phyloP scores from a whole-genome alignment of 2,113 vertebrate genomes.

The Crotophaga sulcirostris region DNA sequence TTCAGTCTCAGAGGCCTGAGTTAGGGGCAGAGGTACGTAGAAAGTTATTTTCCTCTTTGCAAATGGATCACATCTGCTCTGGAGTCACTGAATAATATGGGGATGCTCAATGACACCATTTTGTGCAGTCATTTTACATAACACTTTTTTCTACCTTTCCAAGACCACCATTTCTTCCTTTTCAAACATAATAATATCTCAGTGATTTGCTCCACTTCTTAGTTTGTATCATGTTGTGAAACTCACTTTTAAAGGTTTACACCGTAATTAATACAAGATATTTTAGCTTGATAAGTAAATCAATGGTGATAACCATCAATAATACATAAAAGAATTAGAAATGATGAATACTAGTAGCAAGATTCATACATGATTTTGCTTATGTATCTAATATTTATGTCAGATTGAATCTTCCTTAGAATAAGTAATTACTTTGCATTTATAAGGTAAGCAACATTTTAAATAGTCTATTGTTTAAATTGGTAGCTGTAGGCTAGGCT shows the following conservation, averaged over 20 bases:
- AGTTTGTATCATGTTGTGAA: background rate
- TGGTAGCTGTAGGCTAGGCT: slow-evolving; percentile 35
- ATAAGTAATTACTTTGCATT: slow-evolving; percentile 52
- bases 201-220: background rate
- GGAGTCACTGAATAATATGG: background rate
- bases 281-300: background rate
- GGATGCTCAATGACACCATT: background rate
- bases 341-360: background rate
- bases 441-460: slow-evolving; percentile 56
- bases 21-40: background rate
- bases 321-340: background rate
- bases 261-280: background rate
- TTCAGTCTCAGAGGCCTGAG: background rate
- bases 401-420: background rate
- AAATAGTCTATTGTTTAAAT: slow-evolving; percentile 66
- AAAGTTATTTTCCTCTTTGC: background rate
- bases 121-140: background rate
- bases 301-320: background rate
- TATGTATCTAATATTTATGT: slow-evolving; percentile 44
- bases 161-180: background rate
- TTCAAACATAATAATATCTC: background rate
- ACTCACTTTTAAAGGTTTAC: background rate
- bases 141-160: background rate
- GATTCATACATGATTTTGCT: background rate
- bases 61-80: background rate